Percentiles rank a stretch among this genome's conserved stretches.
These are phyloP conservation scores for Origma solitaria DNA, from an alignment of 2,113 vertebrate genomes.

Conservation along the genomic window DNA sequence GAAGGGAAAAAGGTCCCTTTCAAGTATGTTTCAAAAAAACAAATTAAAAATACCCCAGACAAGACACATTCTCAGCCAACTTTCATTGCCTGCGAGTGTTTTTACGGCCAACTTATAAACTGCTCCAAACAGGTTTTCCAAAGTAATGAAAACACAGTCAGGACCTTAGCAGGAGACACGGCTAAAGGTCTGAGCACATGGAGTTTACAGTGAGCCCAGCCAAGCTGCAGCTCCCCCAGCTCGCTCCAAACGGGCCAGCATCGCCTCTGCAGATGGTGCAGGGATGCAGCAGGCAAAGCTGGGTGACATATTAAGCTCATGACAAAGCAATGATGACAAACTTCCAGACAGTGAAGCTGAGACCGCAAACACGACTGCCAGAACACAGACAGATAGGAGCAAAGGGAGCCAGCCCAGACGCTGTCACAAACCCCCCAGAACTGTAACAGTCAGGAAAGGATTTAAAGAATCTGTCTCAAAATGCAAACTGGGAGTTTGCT, in stretches of 20 bases:
- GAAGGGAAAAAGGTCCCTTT: not conserved
- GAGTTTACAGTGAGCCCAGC: not conserved
- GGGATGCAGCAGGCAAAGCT: not conserved
- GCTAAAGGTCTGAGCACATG: not conserved
- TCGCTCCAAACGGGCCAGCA: not conserved
- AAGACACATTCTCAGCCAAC: not conserved
- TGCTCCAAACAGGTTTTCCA: not conserved
- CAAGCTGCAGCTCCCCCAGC: not conserved
- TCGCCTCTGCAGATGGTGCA: not conserved
- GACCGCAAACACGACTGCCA: not conserved
- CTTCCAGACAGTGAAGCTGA: not conserved
- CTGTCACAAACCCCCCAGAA: not conserved
- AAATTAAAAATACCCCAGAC: not conserved
- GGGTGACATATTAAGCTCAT: not conserved
- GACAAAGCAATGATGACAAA: constrained; percentile 8
- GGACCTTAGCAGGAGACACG: not conserved
- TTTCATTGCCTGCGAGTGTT: not conserved
- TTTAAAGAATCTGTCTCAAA: not conserved
- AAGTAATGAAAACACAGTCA: not conserved
- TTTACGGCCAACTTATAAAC: not conserved
- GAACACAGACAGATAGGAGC: not conserved
- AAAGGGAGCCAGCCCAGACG: not conserved
- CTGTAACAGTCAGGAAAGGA: not conserved
- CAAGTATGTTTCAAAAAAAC: not conserved
- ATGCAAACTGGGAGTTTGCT: not conserved